These are phyloP conservation scores for Platyscelio sp. DNA, from an alignment of 2,888 invertebrate species.

Conservation along the genomic window DNA sequence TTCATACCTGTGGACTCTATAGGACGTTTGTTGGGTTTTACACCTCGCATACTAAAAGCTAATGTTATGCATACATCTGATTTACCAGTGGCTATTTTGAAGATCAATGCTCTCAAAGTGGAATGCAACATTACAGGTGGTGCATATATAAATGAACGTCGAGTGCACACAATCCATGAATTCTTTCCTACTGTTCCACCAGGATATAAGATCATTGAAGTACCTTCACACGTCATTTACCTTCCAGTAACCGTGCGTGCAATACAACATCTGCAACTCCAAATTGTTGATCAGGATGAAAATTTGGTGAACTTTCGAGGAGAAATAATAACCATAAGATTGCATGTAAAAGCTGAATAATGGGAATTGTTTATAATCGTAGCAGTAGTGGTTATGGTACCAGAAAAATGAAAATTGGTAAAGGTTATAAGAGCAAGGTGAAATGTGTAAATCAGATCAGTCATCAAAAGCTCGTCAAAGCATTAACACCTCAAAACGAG, in stretches of 20 bases:
- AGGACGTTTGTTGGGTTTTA: constrained; percentile 61
- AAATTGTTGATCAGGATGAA: not conserved
- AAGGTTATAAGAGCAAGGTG: too few relatives aligned
- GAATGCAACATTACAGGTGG: constrained; percentile 46
- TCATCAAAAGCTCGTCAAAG: not conserved
- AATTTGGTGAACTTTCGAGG: not conserved
- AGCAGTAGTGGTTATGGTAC: too few relatives aligned
- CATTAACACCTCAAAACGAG: not conserved
- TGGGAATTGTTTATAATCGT: not conserved
- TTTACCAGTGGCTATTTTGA: constrained; percentile 38
- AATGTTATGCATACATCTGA: constrained; percentile 19
- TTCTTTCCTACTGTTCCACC: constrained; percentile 55
- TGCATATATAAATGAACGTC: constrained; percentile 23
- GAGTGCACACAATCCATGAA: constrained; percentile 31
- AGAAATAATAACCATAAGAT: not conserved
- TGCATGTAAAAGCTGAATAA: not conserved
- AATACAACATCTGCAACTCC: not conserved
- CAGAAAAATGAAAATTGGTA: not conserved
- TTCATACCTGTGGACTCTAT: constrained; percentile 59
- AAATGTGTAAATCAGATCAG: too few relatives aligned
- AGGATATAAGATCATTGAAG: constrained; percentile 58
- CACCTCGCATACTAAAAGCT: constrained; percentile 45
- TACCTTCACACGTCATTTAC: not conserved
- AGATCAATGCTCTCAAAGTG: constrained; percentile 35
- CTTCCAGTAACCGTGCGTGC: not conserved